Conservation (phyloP, 2,797 vertebrate species). For the Pantherophis alleghaniensis region DNA sequence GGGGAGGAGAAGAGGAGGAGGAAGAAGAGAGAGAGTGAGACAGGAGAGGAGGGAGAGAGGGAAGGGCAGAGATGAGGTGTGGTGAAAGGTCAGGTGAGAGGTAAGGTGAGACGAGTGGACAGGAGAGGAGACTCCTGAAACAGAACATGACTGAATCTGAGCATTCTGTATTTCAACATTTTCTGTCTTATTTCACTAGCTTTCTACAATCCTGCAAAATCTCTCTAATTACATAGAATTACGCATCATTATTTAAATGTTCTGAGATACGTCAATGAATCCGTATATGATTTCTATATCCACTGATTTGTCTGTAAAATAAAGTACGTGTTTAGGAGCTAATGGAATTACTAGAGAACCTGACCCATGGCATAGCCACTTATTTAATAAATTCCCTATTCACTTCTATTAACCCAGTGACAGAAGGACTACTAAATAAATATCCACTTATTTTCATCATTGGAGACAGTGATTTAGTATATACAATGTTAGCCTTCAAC, state of each 20-base stretch:
- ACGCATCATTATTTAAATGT: not conserved
- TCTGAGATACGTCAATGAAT: not conserved
- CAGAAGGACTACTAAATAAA: not conserved
- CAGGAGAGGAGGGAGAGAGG: not conserved
- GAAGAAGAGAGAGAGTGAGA: no score
- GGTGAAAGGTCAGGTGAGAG: no score
- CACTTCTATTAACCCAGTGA: not conserved
- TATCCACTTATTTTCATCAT: constrained; percentile 10
- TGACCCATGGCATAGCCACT: not conserved
- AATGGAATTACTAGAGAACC: not conserved
- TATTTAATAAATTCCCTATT: constrained; percentile 19
- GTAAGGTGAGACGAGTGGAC: no score
- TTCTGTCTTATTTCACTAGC: not conserved
- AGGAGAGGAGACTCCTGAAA: not conserved
- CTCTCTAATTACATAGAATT: not conserved
- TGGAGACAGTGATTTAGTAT: constrained; percentile 2
- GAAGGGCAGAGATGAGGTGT: no score
- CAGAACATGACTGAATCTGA: not conserved
- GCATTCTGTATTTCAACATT: no score
- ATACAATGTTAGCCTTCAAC: not conserved
- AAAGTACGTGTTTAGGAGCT: not conserved
- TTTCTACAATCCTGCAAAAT: not conserved
- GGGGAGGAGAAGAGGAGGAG: no score
- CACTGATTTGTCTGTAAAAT: not conserved
- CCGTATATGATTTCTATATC: not conserved